phyloP scores from a whole-genome alignment of 2,797 vertebrate genomes.

The Pseudomugil gertrudae region DNA sequence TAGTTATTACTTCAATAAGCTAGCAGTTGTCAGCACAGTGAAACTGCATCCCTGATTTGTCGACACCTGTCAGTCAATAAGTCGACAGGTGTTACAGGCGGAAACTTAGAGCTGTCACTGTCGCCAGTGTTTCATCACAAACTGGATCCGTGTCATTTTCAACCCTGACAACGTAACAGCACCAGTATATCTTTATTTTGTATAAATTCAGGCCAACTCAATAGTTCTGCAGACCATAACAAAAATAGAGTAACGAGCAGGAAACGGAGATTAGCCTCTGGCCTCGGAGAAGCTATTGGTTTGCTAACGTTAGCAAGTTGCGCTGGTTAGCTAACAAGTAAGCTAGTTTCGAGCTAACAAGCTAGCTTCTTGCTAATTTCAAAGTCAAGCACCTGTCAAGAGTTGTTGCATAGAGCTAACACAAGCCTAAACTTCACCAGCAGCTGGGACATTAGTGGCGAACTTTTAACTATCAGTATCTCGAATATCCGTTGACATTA shows the following conservation, averaged over 20 bases:
- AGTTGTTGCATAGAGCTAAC: constrained; percentile 17
- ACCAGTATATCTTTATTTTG: neutral
- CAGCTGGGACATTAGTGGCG: neutral
- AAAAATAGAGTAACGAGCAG: constrained; percentile 1
- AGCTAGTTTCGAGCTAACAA: constrained; percentile 65
- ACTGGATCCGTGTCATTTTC: constrained; percentile 6
- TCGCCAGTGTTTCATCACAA: constrained; percentile 26
- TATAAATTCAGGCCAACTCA: neutral
- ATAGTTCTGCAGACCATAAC: neutral
- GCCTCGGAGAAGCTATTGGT: constrained; percentile 45
- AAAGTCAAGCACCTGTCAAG: constrained; percentile 65
- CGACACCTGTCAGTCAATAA: constrained; percentile 46
- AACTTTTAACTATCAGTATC: neutral
- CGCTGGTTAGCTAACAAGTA: constrained; percentile 50
- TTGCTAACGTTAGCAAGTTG: constrained; percentile 52
- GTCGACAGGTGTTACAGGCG: constrained; percentile 56
- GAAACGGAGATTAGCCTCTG: constrained; percentile 35
- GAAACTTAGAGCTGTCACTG: constrained; percentile 41
- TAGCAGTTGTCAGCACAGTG: neutral
- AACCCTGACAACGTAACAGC: constrained; percentile 3
- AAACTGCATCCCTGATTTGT: neutral
- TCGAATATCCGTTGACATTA: constrained; percentile 18
- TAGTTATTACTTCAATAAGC: neutral
- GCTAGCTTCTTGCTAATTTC: constrained; percentile 67
- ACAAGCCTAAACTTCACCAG: neutral